A percentile compares a stretch with the other conserved stretches of the same genome.
These are phyloP conservation scores for Drosophila arizonae DNA, from an alignment of 1,140 invertebrate genomes.

Conservation along the genomic window DNA sequence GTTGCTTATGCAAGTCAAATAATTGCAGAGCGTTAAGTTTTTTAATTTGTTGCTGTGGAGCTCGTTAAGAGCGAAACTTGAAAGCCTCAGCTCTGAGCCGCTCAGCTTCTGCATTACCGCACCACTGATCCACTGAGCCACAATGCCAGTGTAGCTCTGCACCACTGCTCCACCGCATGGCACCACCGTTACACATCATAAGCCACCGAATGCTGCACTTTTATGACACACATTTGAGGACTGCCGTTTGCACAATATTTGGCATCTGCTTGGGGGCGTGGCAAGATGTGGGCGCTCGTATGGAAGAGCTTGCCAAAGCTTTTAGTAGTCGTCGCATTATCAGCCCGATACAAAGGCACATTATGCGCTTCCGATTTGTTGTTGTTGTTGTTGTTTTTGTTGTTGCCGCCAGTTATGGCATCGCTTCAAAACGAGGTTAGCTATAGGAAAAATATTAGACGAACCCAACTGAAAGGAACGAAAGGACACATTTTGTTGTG, in stretches of 20 bases:
- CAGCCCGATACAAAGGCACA: conserved; percentile 76
- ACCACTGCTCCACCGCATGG: not conserved
- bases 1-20: conserved; percentile 69
- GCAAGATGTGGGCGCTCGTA: conserved; percentile 15
- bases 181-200: conserved; percentile 14
- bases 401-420: conserved; percentile 43
- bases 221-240: conserved; percentile 69
- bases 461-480: conserved; percentile 9
- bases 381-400: conserved; percentile 24
- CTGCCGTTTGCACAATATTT: conserved; percentile 77
- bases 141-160: conserved; percentile 1
- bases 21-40: conserved; percentile 68
- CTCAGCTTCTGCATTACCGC: conserved; percentile 24
- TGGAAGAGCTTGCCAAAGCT: conserved; percentile 52
- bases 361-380: conserved; percentile 74
- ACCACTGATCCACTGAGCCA: not conserved
- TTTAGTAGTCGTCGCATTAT: conserved; percentile 64
- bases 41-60: conserved; percentile 61
- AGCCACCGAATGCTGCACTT: conserved; percentile 54
- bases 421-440: conserved; percentile 40
- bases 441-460: conserved; percentile 5
- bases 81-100: conserved; percentile 8
- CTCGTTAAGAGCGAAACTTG: conserved; percentile 50
- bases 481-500: conserved; percentile 17
- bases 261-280: conserved; percentile 43